phyloP scores from a whole-genome alignment of 1,140 invertebrate species.

The Apis dorsata region DNA sequence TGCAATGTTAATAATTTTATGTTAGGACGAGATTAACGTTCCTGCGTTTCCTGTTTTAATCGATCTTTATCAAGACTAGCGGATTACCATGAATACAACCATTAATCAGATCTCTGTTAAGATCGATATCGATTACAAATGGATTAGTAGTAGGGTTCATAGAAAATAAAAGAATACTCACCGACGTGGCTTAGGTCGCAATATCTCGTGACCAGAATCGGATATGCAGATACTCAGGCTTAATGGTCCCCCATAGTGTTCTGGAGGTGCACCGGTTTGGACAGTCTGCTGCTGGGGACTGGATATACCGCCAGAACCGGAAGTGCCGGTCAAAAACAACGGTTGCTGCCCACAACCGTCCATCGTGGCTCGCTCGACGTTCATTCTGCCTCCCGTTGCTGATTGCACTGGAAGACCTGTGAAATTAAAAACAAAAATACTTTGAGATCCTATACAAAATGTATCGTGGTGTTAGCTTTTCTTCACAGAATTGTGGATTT shows the following conservation, averaged over 20 bases:
- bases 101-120: conserved; percentile 65
- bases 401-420: conserved; percentile 47
- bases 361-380: conserved; percentile 65
- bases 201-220: conserved; percentile 90
- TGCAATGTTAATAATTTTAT: too few relatives aligned
- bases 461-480: background rate
- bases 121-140: conserved; percentile 50
- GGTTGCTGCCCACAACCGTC: conserved; percentile 67
- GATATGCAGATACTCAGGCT: conserved; percentile 84
- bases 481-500: background rate
- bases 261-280: conserved; percentile 66
- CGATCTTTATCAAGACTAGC: conserved; percentile 53
- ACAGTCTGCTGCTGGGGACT: conserved; percentile 65
- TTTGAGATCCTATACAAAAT: background rate
- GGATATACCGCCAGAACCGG: conserved; percentile 61
- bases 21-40: conserved; percentile 3
- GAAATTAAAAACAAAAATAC: background rate
- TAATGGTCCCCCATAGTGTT: conserved; percentile 80
- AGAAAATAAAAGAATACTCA: conserved; percentile 74
- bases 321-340: conserved; percentile 66
- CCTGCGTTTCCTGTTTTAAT: conserved; percentile 38
- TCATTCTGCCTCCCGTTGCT: conserved; percentile 53
- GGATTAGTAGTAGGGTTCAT: background rate
- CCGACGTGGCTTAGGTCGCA: conserved; percentile 92
- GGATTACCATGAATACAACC: conserved; percentile 27